A percentile compares a stretch with the other conserved stretches of the same genome.
These are phyloP conservation scores for Magallana ariakensis DNA, from an alignment of 1,140 invertebrate genomes.

Conservation along the genomic window DNA sequence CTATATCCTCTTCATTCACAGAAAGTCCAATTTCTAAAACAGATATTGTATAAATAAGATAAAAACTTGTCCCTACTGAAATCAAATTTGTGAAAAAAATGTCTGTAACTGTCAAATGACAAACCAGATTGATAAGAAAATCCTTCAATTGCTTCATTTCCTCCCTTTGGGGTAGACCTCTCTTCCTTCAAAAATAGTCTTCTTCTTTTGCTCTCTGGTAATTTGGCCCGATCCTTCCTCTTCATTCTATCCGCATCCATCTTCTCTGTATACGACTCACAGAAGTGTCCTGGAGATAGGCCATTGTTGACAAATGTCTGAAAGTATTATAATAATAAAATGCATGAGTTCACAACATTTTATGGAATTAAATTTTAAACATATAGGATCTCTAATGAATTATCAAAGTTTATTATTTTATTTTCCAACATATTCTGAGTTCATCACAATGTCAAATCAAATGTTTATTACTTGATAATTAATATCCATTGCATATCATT, in stretches of 20 bases:
- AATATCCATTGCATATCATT: neutral
- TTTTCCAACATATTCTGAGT: neutral
- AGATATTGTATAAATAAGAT: neutral
- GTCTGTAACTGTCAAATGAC: neutral
- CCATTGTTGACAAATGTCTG: constrained; percentile 48
- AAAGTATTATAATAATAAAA: neutral
- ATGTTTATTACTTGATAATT: no score
- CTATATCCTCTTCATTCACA: constrained; percentile 6
- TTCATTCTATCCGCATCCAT: constrained; percentile 40
- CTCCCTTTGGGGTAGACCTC: constrained; percentile 40
- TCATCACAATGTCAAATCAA: neutral
- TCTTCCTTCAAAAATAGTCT: constrained; percentile 52
- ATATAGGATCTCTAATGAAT: neutral
- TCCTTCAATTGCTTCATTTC: constrained; percentile 48
- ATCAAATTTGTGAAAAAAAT: neutral
- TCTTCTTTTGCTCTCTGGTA: constrained; percentile 45
- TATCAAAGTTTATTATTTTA: no score
- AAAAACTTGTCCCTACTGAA: neutral
- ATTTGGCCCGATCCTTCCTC: neutral
- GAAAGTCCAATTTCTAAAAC: constrained; percentile 47
- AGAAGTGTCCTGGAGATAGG: constrained; percentile 50
- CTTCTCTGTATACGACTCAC: constrained; percentile 45
- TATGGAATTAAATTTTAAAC: neutral
- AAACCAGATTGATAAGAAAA: constrained; percentile 54
- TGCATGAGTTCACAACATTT: neutral